These are phyloP conservation scores for Tautogolabrus adspersus DNA, from an alignment of 2,113 vertebrate genomes.

Conservation along the genomic window DNA sequence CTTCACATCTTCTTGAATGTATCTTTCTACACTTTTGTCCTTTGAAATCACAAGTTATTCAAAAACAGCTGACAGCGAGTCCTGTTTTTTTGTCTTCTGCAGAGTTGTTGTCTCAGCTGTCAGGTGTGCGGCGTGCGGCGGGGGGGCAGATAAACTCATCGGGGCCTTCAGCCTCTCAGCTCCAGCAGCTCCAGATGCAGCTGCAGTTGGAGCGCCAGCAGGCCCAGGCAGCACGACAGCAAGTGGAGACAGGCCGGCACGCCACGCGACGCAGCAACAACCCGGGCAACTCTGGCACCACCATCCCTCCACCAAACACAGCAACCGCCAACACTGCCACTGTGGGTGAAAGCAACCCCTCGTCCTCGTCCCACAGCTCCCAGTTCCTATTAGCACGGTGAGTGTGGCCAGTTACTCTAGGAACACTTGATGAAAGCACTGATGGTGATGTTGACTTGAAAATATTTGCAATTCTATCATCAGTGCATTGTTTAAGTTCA, in stretches of 20 bases:
- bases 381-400: conserved; percentile 98
- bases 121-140: conserved; percentile 95
- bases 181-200: conserved; percentile 99
- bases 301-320: conserved; percentile 89
- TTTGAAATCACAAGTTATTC: conserved; percentile 18
- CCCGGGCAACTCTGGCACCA: conserved; percentile 89
- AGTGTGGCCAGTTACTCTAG: conserved; percentile 14
- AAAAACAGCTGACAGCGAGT: background rate
- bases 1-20: no score
- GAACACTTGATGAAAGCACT: no score
- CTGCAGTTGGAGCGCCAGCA: conserved; percentile 97
- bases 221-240: conserved; percentile 96
- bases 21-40: background rate
- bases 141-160: conserved; percentile 98
- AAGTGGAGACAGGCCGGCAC: conserved; percentile 95
- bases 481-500: background rate
- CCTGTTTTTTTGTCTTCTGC: conserved; percentile 55
- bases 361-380: conserved; percentile 90
- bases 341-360: conserved; percentile 90
- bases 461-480: background rate
- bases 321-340: conserved; percentile 86
- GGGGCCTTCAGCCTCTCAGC: conserved; percentile 96
- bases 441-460: background rate
- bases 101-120: conserved; percentile 99
- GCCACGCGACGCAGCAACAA: conserved; percentile 91